phyloP scores from a whole-genome alignment of 23 tunicate species.

The Trididemnum miniatum region DNA sequence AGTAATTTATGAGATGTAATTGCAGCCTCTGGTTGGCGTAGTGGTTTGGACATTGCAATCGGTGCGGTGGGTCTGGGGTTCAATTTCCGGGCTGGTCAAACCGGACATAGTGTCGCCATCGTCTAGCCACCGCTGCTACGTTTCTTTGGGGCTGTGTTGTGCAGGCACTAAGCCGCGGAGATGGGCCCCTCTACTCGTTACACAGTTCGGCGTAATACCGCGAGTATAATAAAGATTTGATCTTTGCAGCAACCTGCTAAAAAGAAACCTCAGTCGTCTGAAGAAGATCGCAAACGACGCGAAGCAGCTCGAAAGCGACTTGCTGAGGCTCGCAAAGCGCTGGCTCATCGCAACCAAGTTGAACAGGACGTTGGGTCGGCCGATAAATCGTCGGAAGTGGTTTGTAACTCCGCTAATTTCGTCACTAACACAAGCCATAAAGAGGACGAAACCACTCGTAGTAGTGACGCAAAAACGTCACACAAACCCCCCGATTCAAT shows the following conservation, averaged over 20 bases:
- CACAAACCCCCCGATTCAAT: constrained; percentile 20
- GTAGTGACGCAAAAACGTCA: not conserved
- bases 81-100: too few relatives aligned
- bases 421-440: not conserved
- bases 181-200: too few relatives aligned
- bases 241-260: constrained; percentile 14
- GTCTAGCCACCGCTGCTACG: too few relatives aligned
- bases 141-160: too few relatives aligned
- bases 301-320: constrained; percentile 78
- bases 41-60: too few relatives aligned
- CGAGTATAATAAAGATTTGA: too few relatives aligned
- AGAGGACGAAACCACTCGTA: not conserved
- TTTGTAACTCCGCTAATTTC: not conserved
- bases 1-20: too few relatives aligned
- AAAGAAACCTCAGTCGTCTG: constrained; percentile 26
- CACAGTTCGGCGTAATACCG: too few relatives aligned
- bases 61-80: too few relatives aligned
- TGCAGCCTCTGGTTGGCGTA: too few relatives aligned
- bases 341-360: constrained; percentile 38
- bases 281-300: constrained; percentile 74
- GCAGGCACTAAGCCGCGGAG: too few relatives aligned
- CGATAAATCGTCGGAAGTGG: not conserved
- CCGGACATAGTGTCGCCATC: too few relatives aligned
- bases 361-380: not conserved
- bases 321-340: constrained; percentile 70